These are phyloP conservation scores for Antheraea yamamai DNA, from an alignment of 2,888 invertebrate species.

Conservation along the genomic window DNA sequence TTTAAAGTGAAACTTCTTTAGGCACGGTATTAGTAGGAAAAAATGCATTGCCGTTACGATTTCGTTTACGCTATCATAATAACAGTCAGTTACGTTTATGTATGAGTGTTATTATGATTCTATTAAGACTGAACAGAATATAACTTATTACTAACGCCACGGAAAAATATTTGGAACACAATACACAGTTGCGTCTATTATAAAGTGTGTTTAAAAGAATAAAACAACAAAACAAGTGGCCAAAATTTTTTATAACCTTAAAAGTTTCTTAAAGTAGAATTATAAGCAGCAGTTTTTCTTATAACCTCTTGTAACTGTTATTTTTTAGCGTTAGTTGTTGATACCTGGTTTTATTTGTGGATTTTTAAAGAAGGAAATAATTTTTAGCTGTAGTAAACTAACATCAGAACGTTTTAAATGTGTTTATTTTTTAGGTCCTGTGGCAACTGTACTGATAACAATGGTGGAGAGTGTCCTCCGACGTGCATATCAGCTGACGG, in stretches of 20 bases:
- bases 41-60: not conserved
- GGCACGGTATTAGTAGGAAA: not conserved
- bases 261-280: no score
- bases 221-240: no score
- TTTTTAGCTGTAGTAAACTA: not conserved
- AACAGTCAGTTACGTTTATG: no score
- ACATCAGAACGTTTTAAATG: not conserved
- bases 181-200: no score
- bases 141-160: no score
- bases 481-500: conserved; percentile 86
- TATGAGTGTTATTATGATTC: no score
- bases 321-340: not conserved
- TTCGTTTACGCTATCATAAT: not conserved
- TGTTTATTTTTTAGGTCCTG: conserved; percentile 77
- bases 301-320: not conserved
- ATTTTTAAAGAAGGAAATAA: no score
- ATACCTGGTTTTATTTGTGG: not conserved
- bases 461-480: conserved; percentile 81
- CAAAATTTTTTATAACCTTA: no score
- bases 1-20: conserved; percentile 2
- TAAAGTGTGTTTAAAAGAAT: no score
- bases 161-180: no score
- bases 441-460: conserved; percentile 84
- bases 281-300: no score
- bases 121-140: no score